phyloP scores from a whole-genome alignment of 2,888 invertebrate species.

The Himalopsyche anomala region DNA sequence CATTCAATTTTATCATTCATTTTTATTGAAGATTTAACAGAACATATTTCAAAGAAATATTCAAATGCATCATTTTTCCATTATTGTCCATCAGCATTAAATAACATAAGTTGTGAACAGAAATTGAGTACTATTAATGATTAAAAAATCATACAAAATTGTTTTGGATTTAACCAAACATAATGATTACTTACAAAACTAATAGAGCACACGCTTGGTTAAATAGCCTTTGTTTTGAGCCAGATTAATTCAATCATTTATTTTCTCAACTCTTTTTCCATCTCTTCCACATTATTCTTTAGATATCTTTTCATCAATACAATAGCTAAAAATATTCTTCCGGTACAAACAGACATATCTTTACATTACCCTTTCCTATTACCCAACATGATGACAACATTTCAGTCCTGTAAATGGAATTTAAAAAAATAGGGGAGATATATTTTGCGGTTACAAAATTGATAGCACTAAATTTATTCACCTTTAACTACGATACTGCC shows the following conservation, averaged over 20 bases:
- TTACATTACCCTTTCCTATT: constrained; percentile 12
- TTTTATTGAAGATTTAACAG: not conserved
- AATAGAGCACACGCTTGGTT: constrained; percentile 6
- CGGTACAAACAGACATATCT: not conserved
- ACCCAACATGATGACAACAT: not conserved
- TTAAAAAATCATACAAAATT: constrained; percentile 20
- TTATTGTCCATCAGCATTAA: too few relatives aligned
- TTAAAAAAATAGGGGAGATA: constrained; percentile 31
- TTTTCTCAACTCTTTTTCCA: not conserved
- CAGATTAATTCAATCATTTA: not conserved
- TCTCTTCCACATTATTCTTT: not conserved
- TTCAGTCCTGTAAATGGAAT: constrained; percentile 34
- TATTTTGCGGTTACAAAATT: constrained; percentile 3
- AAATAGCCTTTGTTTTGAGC: constrained; percentile 28
- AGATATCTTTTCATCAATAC: not conserved
- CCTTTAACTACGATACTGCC: too few relatives aligned
- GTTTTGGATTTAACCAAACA: constrained; percentile 23
- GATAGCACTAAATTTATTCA: constrained; percentile 2
- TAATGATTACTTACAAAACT: not conserved
- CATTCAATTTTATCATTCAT: not conserved
- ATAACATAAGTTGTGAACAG: too few relatives aligned
- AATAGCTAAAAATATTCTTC: not conserved
- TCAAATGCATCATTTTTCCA: not conserved
- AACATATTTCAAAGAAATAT: not conserved
- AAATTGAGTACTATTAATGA: not conserved